These are phyloP conservation scores for Watsonalla binaria DNA, from an alignment of 2,888 invertebrate species.

Conservation along the genomic window DNA sequence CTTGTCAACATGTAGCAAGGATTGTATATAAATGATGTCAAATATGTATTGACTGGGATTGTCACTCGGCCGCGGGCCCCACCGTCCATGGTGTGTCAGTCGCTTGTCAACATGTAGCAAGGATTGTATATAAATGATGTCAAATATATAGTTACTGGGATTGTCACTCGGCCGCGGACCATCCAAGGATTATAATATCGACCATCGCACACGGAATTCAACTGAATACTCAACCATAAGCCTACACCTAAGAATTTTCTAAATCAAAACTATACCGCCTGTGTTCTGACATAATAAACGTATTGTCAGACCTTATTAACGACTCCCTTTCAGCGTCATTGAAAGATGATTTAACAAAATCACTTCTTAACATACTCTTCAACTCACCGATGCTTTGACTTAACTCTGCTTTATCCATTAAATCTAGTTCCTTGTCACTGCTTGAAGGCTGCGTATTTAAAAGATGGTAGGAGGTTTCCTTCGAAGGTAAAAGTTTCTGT, in stretches of 20 bases:
- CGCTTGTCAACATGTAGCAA: no score
- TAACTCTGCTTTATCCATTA: constrained; percentile 34
- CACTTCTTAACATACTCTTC: constrained; percentile 40
- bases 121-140: no score
- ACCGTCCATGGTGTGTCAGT: no score
- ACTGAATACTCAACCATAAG: constrained; percentile 8
- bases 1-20: no score
- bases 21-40: no score
- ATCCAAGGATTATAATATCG: background rate
- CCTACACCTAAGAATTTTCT: constrained; percentile 16
- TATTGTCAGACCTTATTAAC: constrained; percentile 57
- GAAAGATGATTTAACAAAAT: constrained; percentile 54
- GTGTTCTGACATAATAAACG: constrained; percentile 61
- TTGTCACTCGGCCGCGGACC: no score
- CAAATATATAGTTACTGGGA: no score
- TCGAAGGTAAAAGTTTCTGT: constrained; percentile 76
- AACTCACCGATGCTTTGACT: constrained; percentile 51
- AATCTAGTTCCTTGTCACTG: constrained; percentile 40
- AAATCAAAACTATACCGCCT: constrained; percentile 39
- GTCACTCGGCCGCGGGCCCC: no score
- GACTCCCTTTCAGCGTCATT: constrained; percentile 54
- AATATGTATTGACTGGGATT: no score
- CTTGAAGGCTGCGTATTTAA: constrained; percentile 22
- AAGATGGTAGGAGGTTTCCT: constrained; percentile 75
- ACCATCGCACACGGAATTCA: background rate